Evolutionary conservation across 2,113 vertebrate genomes (phyloP).

Genomic region (Takifugu bimaculatus): DNA sequence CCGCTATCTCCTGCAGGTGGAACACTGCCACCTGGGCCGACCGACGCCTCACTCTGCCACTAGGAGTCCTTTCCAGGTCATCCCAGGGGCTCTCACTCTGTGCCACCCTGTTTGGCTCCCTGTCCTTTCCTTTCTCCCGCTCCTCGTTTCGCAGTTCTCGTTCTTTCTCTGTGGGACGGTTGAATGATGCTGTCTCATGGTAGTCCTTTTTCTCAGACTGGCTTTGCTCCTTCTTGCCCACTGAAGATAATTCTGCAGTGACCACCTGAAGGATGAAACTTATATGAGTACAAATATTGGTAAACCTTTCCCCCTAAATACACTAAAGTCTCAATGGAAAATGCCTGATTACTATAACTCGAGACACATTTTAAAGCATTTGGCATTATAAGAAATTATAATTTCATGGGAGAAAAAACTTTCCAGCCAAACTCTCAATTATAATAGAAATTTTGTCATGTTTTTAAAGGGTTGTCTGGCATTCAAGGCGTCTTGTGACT

Average conservation of each 20-base stretch:
- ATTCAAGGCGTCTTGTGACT: too few relatives aligned
- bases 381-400: too few relatives aligned
- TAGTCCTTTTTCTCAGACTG: constrained; percentile 55
- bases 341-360: too few relatives aligned
- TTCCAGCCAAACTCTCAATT: too few relatives aligned
- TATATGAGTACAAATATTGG: constrained; percentile 13
- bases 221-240: constrained; percentile 49
- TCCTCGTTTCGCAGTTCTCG: constrained; percentile 51
- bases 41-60: constrained; percentile 87
- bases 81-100: constrained; percentile 63
- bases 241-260: constrained; percentile 44
- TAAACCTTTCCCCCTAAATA: background rate
- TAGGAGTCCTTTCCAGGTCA: constrained; percentile 91
- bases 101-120: constrained; percentile 59
- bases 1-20: constrained; percentile 96
- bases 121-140: constrained; percentile 53
- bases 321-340: too few relatives aligned
- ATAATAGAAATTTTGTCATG: too few relatives aligned
- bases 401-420: too few relatives aligned
- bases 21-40: constrained; percentile 95
- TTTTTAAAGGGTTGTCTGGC: too few relatives aligned
- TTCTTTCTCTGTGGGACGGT: constrained; percentile 46
- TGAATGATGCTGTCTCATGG: constrained; percentile 31
- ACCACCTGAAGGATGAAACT: constrained; percentile 40
- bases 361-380: too few relatives aligned